Conservation (phyloP, 2,797 vertebrate genomes). For the Euthynnus affinis region DNA sequence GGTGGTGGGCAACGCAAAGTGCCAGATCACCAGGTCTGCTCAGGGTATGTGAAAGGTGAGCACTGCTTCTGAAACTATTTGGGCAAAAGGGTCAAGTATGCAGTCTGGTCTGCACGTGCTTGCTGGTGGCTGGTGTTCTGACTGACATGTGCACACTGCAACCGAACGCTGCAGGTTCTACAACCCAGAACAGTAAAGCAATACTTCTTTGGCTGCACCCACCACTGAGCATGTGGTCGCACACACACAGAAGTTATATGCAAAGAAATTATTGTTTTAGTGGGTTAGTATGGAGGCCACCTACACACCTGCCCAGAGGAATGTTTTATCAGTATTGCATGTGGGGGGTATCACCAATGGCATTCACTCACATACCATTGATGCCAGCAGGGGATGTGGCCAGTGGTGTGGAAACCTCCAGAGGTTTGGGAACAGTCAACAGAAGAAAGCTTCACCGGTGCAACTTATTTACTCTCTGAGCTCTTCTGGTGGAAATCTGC, state of each 20-base stretch:
- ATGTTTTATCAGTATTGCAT: constrained; percentile 68
- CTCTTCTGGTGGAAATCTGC: constrained; percentile 9
- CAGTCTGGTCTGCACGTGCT: constrained; percentile 59
- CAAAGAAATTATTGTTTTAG: constrained; percentile 67
- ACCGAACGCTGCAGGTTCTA: constrained; percentile 42
- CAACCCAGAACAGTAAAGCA: constrained; percentile 56
- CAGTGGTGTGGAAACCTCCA: constrained; percentile 65
- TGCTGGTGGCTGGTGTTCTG: constrained; percentile 32
- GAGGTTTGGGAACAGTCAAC: constrained; percentile 51
- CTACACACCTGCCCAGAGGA: constrained; percentile 75
- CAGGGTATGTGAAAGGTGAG: constrained; percentile 56
- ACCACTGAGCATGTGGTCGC: constrained; percentile 50
- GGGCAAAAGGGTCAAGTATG: constrained; percentile 51
- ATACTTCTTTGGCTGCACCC: constrained; percentile 48
- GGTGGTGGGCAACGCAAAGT: not conserved
- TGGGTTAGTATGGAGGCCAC: constrained; percentile 64
- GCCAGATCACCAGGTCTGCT: constrained; percentile 51
- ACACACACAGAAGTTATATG: constrained; percentile 34
- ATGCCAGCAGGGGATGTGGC: constrained; percentile 71
- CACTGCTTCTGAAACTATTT: constrained; percentile 18
- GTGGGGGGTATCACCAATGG: constrained; percentile 63
- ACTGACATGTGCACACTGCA: constrained; percentile 51
- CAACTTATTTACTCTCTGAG: not conserved
- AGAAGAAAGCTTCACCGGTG: constrained; percentile 24
- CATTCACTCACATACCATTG: constrained; percentile 62